phyloP scores from a whole-genome alignment of 2,113 vertebrate species.

The Aegotheles bennettii region DNA sequence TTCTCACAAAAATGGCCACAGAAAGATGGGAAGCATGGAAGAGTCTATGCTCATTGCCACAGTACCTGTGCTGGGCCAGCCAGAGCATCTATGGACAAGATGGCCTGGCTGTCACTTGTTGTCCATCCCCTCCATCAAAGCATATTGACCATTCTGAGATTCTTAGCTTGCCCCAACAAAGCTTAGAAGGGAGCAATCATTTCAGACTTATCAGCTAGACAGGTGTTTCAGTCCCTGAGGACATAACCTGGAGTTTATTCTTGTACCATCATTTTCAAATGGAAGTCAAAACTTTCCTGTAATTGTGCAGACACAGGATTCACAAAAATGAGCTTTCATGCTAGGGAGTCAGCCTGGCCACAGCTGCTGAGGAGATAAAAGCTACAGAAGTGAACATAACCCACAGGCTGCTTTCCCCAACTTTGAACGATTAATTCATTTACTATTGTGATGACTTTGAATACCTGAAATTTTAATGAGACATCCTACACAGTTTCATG shows the following conservation, averaged over 20 bases:
- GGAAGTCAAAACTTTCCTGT: neutral
- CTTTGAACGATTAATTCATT: neutral
- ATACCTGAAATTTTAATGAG: neutral
- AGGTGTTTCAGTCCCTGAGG: neutral
- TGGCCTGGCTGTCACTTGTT: rapidly evolving
- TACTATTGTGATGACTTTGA: neutral
- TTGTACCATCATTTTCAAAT: neutral
- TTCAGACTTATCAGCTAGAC: neutral
- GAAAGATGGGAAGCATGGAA: neutral
- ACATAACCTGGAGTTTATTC: neutral
- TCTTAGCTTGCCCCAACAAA: neutral
- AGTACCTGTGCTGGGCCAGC: neutral
- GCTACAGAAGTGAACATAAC: neutral
- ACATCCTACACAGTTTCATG: neutral
- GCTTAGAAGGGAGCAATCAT: neutral
- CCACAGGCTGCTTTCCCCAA: neutral
- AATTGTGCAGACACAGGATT: neutral
- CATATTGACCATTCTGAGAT: neutral
- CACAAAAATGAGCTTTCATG: neutral
- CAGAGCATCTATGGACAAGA: neutral
- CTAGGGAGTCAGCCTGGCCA: neutral
- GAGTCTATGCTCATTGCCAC: neutral
- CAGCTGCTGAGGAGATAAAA: neutral
- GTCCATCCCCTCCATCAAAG: neutral
- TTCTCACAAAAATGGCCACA: neutral